Base-by-base conservation (phyloP, 1,140 invertebrate species). In the Aphis gossypii region DNA sequence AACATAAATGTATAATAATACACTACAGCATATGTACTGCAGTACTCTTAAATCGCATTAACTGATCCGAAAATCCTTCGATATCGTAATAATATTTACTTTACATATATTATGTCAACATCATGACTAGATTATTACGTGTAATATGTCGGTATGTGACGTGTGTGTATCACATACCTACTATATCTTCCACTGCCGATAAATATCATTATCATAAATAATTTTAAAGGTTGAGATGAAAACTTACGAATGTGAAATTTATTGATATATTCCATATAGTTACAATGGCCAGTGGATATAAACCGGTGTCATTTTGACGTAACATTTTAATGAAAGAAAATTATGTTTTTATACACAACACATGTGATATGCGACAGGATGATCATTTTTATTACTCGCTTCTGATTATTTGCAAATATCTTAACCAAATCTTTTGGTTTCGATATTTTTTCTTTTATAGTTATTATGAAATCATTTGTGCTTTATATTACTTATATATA, bases 161-260 rank as follows among this genome's bases (percentile, higher is more conserved):
- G 84, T 11, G 83, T 44, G 84, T 86, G 44, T 35, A 35, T n/a
- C 48, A 25, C 9, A 30, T 46, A 48, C 14, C 46, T 48, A 51
- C 48, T 86, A 23, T 25, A 89, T 41, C 60, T 76, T 82, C 30
- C 14, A 9, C 38, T 6, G 14, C 90, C 90, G 76, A 91, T 48
- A 44, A 82, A 68, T 82, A 68, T 76, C 41, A 76, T 91, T 91
- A 91, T 48, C 60, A 91, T 76, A 76, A 76, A 76, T 91, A 91
- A 88, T 76, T 91, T 68, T 46, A 20, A 82, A 76, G 30, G 60
- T n/a, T 35, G 60, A 48, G 8, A n/a, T 11, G 25, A 14, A 76
- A 76, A 76, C 25, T 25, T 91, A 76, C 21, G 90, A 76, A 76
- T 91, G 30, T 90, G 38, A 90, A 68, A 76, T 91, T 91, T 91